Evolutionary conservation across 2,888 invertebrate genomes (phyloP), one percentile per base, ranked within the genome.

Genomic region (Drosophila mimetica): DNA sequence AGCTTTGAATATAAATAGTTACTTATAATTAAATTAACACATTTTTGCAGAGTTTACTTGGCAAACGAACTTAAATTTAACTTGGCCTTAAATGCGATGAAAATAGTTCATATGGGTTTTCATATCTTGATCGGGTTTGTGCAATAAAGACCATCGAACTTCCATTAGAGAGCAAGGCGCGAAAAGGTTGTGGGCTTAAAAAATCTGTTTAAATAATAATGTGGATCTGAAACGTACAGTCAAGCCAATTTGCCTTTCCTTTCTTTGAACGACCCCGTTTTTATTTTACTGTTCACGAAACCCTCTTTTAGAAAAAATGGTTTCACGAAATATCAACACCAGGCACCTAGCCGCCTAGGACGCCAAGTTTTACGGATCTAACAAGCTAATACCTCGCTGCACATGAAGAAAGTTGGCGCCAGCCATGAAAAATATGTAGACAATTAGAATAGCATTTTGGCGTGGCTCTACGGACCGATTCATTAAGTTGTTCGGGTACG

Each of bases 401-500:
- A 53, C 48, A 30, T 48, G 60, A 76, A 66, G 53, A 73, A 67
- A 77, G 66, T 74, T 84, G 81, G 80, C 80, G 80, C 81, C 84
- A 80, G 78, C 50, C 64, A 57, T 61, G 52, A 66, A 69, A 80
- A 81, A 66, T 73, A 76, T 80, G 74, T 69, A 70, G 75, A 66
- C 73, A 83, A 84, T 74, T 71, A 76, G 48, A 76, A 79, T 71
- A 63, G 51, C 60, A 46, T 51, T 70, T 74, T 63, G 54, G 59
- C 54, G 64, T 61, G 57, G 58, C 58, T 65, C 74, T 46, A 11
- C 52, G 20, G 48, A n/a, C 54, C 58, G 50, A 58, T 64, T 74
- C 67, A 64, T 75, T 64, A 53, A 70, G 52, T 36, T 51, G 36
- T 50, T 25, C n/a, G 46, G 28, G 7, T n/a, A 11, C 22, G 7